Evolutionary conservation across 2,113 vertebrate species (phyloP), one percentile per base, ranked within the genome.

Genomic region (Piaya cayana): DNA sequence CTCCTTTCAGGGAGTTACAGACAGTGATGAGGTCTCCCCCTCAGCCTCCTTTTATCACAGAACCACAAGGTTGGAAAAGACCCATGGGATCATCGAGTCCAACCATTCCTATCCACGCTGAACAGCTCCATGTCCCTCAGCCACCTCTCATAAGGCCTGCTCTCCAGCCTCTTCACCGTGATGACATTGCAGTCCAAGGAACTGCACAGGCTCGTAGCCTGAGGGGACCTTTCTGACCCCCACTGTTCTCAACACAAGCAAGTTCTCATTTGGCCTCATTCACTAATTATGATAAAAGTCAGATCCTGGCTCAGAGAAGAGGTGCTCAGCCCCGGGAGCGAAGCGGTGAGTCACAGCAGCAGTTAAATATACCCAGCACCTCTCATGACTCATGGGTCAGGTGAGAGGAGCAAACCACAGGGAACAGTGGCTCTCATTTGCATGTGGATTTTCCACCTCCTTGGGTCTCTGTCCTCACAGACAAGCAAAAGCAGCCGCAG

Each of bases 381-480:
- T 78, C 39, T 39, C 45, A 74, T 97, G 96, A 96, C 91, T 97
- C 97, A 96, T 5, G 68, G 96, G 88, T 92, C 89, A 79, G 90
- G 88, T 92, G 93, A 95, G 95, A 93, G 62, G 53, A 95, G 64
- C 36, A 68, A 82, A 42, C 4, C 58, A 39, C 22, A 43, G 70
- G 71, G 55, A 83, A 36, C 84, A 88, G 62, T 68, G 3, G 42
- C 21, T 45, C 75, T 79, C 50, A 86, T 95, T 21, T 92, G 26
- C 91, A 92, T 72, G 25, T 11, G 62, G 6, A 58, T 85, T 83
- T 72, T 37, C 90, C 83, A 85, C 79, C 82, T 76, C 43, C 56
- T 9, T 7, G 17, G 10, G 85, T 88, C 50, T 22, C 2, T 80
- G 82, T 87, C 92, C 92, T 82, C 93, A 2, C 5, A 0, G 6